Evolutionary conservation across 2,113 vertebrate species (phyloP), one percentile per base, ranked within the genome.

Genomic region (Mobula birostris): DNA sequence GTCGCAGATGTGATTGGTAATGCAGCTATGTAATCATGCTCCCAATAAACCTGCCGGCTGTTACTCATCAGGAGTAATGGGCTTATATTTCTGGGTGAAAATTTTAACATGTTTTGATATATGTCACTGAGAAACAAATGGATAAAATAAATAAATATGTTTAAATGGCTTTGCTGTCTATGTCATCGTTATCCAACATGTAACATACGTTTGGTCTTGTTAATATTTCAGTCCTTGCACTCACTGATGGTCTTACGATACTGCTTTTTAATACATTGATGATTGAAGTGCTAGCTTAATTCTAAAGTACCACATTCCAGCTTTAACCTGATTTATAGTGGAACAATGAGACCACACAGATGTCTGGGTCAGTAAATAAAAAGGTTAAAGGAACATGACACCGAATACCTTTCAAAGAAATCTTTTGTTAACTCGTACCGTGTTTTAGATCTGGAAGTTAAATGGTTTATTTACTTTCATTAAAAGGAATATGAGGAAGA

Each of bases 91-190:
- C 61, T 74, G 85, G n/a, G 85, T 90, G 61, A 90, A 90, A 90
- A 90, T 90, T 90, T 90, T 90, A 90, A 90, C 85, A 90, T 90
- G 85, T 90, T 90, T 90, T 90, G 85, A 90, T 90, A 90, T 90
- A 90, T 90, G 85, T 90, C 85, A 90, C n/a, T 66, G 85, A 90
- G 85, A 90, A 66, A 90, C 63, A 90, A 90, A 66, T 90, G 85
- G 83, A 90, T 90, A 90, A 90, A 90, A 90, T 90, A 90, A 90
- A 90, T 90, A 61, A 90, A 90, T 90, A 66, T 90, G 85, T 90
- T 90, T 66, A 90, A 90, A 90, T 90, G 85, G 85, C 85, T 68
- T 90, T 90, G 85, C 61, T n/a, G 85, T 90, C 85, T 66, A 90
- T 19, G 29, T 90, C n/a, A 90, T 61, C 66, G 12, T 66, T 90